Conservation (phyloP, 2,113 vertebrate species). For the Microcebus murinus region DNA sequence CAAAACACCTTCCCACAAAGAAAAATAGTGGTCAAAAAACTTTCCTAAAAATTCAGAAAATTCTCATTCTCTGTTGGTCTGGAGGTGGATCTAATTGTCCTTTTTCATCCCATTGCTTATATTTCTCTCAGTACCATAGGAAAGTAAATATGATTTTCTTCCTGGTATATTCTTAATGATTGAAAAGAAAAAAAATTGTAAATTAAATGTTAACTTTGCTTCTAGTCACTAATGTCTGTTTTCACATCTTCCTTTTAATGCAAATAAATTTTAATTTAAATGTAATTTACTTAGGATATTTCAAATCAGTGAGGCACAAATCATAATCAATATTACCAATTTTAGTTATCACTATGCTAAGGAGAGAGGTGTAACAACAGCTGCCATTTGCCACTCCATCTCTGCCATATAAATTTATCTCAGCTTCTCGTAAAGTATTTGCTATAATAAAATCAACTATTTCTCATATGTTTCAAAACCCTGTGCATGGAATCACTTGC, state of each 20-base stretch:
- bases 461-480: not conserved
- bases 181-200: not conserved
- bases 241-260: not conserved
- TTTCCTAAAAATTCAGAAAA: not conserved
- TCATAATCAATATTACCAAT: not conserved
- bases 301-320: not conserved
- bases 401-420: not conserved
- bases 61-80: accelerated
- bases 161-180: not conserved
- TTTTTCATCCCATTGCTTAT: not conserved
- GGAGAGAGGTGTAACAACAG: not conserved
- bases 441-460: not conserved
- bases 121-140: not conserved
- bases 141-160: not conserved
- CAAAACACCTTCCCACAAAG: not conserved
- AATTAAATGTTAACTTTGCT: conserved; percentile 20
- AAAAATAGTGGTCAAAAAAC: not conserved
- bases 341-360: not conserved
- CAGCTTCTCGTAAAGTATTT: not conserved
- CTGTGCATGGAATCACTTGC: not conserved
- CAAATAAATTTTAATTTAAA: conserved; percentile 49
- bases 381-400: not conserved
- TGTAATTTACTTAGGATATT: not conserved
- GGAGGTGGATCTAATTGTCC: not conserved
- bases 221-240: conserved; percentile 19